Base-by-base conservation (phyloP, 2,113 vertebrate genomes). In the Rhynchomys soricoides region DNA sequence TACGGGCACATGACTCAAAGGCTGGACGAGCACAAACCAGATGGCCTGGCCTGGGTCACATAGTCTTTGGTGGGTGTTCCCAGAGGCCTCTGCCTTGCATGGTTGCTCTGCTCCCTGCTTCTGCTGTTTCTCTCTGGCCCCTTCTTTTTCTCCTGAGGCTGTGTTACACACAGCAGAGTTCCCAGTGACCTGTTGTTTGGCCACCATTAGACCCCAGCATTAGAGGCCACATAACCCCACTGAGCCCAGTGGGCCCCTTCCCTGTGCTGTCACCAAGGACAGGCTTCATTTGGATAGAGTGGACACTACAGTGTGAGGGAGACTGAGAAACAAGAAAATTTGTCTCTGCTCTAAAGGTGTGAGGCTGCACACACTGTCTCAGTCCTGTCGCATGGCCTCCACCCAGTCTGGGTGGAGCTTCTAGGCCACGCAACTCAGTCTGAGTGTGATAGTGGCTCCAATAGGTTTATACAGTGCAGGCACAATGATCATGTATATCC, bases 91-190 rank as follows among this genome's bases (percentile, higher is more conserved):
- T 77, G 12, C 7, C 34, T 45, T 4, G 34, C 45, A 50, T 16
- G 55, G 55, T 26, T 8, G 7, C 64, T 40, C 3, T 43, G 21
- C 9, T 16, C 16, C 48, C 70, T 34, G 59, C 52, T 40, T 45
- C 2, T 0, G 0, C 0, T 16, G 19, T 34, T 45, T 22, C 37
- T 48, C 37, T 48, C 50, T 45, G 29, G 0, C 6, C 83, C 52
- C 22, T 83, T 78, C 82, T 89, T 55, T 34, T 87, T 93, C 48
- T 88, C 26, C 86, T n/a, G 3, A 5, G 16, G 31, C 52, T 5
- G 24, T 57, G 3, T 62, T 79, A 43, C 34, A 68, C 3, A 55
- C 1, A 15, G 90, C 48, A 70, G 37, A 13, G 31, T 91, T 50
- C 37, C 0, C 24, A 37, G 34, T 45, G 79, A 50, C 34, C 26